phyloP scores from a whole-genome alignment of 2,888 invertebrate species.

The Molorchus minor region DNA sequence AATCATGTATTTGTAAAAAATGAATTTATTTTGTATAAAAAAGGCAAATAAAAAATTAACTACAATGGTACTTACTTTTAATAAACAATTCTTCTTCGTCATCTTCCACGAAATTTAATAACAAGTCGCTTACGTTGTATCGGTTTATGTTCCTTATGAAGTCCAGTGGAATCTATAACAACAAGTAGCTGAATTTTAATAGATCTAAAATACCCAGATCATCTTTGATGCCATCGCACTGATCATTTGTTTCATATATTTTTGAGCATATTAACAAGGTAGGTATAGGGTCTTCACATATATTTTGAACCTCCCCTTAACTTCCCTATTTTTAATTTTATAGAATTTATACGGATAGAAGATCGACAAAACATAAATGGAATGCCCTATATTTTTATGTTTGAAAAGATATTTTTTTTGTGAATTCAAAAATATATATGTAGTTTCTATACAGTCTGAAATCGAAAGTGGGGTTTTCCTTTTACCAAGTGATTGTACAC shows the following conservation, averaged over 20 bases:
- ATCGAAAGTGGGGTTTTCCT: no score
- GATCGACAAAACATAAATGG: not conserved
- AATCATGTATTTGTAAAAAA: not conserved
- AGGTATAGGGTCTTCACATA: not conserved
- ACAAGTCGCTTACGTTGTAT: slow-evolving; percentile 52
- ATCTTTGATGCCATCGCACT: not conserved
- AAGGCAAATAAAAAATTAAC: not conserved
- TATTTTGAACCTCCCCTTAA: not conserved
- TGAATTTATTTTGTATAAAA: not conserved
- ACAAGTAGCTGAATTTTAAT: not conserved
- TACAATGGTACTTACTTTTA: slow-evolving; percentile 11
- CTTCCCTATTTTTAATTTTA: not conserved
- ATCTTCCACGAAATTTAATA: slow-evolving; percentile 56
- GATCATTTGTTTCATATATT: not conserved
- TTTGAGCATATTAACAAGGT: not conserved
- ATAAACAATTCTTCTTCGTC: slow-evolving; percentile 41
- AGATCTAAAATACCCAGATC: not conserved
- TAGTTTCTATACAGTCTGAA: no score
- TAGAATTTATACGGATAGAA: not conserved
- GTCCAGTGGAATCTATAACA: slow-evolving; percentile 57
- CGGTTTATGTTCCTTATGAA: slow-evolving; percentile 54
- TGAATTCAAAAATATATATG: no score
- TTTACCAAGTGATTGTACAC: no score
- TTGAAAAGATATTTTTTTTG: no score
- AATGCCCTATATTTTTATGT: no score